Conservation (phyloP, 2,113 vertebrate genomes). For the Hemicordylus capensis region DNA sequence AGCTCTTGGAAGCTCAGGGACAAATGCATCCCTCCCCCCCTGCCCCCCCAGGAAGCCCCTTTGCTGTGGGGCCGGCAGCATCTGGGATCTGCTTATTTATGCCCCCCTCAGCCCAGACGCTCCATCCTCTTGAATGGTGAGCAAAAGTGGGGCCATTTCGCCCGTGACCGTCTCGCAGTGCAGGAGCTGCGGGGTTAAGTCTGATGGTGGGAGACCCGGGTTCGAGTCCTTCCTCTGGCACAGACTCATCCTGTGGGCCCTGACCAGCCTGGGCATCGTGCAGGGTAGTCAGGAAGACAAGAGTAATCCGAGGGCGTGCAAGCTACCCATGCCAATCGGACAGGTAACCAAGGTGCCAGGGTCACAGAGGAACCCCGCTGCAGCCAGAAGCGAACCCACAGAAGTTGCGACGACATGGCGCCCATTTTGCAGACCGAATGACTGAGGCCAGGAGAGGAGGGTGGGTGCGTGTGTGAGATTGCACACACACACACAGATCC, state of each 20-base stretch:
- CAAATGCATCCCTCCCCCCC: neutral
- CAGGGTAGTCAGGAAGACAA: neutral
- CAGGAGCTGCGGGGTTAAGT: too few species aligned
- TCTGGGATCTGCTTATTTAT: neutral
- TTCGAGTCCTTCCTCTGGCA: neutral
- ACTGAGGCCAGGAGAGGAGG: neutral
- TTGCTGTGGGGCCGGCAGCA: neutral
- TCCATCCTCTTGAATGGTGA: neutral
- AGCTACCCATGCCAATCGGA: neutral
- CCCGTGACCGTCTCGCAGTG: too few species aligned
- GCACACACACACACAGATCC: too few species aligned
- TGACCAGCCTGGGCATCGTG: too few species aligned
- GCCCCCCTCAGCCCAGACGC: too few species aligned
- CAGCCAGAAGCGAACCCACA: too few species aligned
- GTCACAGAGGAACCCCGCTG: neutral
- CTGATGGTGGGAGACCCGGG: too few species aligned
- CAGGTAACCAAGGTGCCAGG: neutral
- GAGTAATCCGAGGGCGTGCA: too few species aligned
- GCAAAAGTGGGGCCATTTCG: too few species aligned
- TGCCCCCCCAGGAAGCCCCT: too few species aligned
- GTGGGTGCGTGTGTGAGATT: too few species aligned
- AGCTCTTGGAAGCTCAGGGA: neutral
- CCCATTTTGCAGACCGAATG: neutral
- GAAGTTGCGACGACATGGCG: too few species aligned
- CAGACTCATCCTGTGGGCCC: neutral